Base-by-base conservation (phyloP, 2,113 vertebrate genomes). In the Bubalus kerabau region DNA sequence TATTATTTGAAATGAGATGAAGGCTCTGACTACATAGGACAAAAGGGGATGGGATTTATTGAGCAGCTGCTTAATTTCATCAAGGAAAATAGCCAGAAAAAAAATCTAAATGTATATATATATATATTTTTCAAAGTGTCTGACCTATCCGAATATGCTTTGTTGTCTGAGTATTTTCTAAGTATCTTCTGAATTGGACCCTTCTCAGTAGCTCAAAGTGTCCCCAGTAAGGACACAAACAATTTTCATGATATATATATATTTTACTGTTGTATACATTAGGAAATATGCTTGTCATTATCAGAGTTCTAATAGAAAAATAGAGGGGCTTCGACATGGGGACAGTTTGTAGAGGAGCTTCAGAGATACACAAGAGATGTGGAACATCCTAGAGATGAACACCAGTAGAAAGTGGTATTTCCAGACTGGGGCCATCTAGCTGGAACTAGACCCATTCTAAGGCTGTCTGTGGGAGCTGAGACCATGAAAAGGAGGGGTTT, bases 1-100 rank as follows among this genome's bases (percentile, higher is more conserved):
- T 62, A 94, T 97, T 93, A 93, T 96, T 98, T 97, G 98, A 94
- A 98, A 98, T 96, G 67, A 96, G 67, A 97, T 16, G 94, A 96
- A 95, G 76, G 40, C 56, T 95, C 64, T 59, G 52, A 76, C 16
- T 87, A 56, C 54, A 32, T 19, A 81, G 62, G 71, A 92, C 78
- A 95, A 92, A 91, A 76, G 21, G 17, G 59, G 76, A 21, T 96
- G 21, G 57, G 86, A 92, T 96, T 74, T 92, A 64, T n/a, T 90
- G 87, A 95, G 30, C 56, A 87, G 89, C 76, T 93, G 80, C 52
- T 93, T 96, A 95, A 95, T 97, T 93, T 92, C 74, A 50, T 86
- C 92, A 95, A 87, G 87, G 48, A 48, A 96, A 81, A 87, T 90
- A 82, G 64, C 43, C 54, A 96, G n/a, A 13, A 7, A 88, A 15